phyloP scores from a whole-genome alignment of 2,113 vertebrate genomes.

The Sceloporus tristichus region DNA sequence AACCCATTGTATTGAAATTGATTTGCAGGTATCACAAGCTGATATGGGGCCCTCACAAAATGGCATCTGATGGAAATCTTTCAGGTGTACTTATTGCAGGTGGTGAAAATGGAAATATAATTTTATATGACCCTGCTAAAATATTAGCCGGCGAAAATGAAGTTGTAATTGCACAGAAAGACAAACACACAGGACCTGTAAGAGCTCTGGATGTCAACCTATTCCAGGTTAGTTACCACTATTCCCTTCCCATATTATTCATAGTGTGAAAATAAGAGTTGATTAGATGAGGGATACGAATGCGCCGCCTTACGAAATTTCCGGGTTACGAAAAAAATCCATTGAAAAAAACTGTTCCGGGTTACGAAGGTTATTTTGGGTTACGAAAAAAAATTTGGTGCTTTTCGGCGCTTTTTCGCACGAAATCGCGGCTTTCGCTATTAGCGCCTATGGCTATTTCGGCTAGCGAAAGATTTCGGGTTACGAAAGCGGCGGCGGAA shows the following conservation, averaged over 20 bases:
- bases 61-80: slow-evolving; percentile 72
- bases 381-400: too few species aligned
- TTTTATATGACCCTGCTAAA: slow-evolving; percentile 93
- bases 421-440: too few species aligned
- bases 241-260: not conserved
- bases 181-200: slow-evolving; percentile 93
- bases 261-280: not conserved
- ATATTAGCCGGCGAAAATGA: slow-evolving; percentile 88
- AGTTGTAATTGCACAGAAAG: slow-evolving; percentile 89
- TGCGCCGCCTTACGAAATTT: too few species aligned
- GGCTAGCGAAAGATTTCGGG: too few species aligned
- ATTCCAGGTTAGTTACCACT: slow-evolving; percentile 86
- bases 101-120: slow-evolving; percentile 93
- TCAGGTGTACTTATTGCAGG: slow-evolving; percentile 93
- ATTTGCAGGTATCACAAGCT: slow-evolving; percentile 93
- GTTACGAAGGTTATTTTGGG: too few species aligned
- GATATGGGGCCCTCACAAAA: slow-evolving; percentile 90
- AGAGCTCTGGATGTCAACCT: slow-evolving; percentile 92
- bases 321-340: too few species aligned
- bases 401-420: too few species aligned
- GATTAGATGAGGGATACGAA: too few species aligned
- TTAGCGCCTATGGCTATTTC: too few species aligned
- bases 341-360: too few species aligned
- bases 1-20: slow-evolving; percentile 29
- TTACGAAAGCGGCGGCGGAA: too few species aligned